A percentile compares a stretch with the other conserved stretches of the same genome.
Evolutionary conservation across 2,888 invertebrate species (phyloP).

Genomic region (Cyaniris semiargus): DNA sequence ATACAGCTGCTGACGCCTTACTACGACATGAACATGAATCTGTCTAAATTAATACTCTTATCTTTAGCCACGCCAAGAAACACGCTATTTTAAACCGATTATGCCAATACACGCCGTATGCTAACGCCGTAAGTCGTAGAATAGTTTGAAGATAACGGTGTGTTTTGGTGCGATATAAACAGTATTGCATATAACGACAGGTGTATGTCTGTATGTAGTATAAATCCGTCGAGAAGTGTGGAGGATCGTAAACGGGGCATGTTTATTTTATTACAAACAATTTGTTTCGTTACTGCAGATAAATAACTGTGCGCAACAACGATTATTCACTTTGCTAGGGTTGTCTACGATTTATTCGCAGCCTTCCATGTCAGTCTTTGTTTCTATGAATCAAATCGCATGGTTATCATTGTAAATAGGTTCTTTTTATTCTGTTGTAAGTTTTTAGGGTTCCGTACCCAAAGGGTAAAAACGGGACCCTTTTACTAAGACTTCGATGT

Average conservation of each 20-base stretch:
- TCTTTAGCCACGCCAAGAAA: slow-evolving; percentile 29
- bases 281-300: slow-evolving; percentile 45
- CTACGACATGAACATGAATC: slow-evolving; percentile 37
- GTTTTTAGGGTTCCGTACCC: too few species aligned
- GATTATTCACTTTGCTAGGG: slow-evolving; percentile 36
- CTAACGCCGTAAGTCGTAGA: slow-evolving; percentile 33
- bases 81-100: not conserved
- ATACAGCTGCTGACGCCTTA: slow-evolving; percentile 38
- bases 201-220: slow-evolving; percentile 54
- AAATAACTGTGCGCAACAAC: slow-evolving; percentile 34
- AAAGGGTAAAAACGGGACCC: too few species aligned
- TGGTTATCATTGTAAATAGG: not conserved
- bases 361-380: not conserved
- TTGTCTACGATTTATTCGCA: slow-evolving; percentile 14
- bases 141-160: slow-evolving; percentile 30
- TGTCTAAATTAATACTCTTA: slow-evolving; percentile 50
- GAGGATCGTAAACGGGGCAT: slow-evolving; percentile 54
- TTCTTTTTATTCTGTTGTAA: too few species aligned
- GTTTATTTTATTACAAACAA: slow-evolving; percentile 60
- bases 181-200: slow-evolving; percentile 58
- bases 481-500: too few species aligned
- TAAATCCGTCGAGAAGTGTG: slow-evolving; percentile 58
- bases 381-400: slow-evolving; percentile 4
- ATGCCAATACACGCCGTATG: slow-evolving; percentile 16
- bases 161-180: slow-evolving; percentile 47